Percentiles rank a stretch among this genome's conserved stretches.
Conservation (phyloP, 1,140 invertebrate genomes). For the Diabrotica undecimpunctata region DNA sequence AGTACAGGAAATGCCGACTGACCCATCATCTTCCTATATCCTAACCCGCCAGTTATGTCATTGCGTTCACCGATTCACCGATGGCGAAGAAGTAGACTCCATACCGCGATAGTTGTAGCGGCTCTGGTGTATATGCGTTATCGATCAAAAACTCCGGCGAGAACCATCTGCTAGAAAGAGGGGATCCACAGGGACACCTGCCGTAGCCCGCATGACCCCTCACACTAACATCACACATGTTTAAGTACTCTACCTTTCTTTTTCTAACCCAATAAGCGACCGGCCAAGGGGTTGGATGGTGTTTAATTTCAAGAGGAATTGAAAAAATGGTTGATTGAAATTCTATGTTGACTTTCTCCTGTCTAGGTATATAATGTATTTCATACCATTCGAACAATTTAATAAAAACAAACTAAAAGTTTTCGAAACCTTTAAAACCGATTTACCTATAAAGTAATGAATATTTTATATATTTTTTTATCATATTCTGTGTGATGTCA, state of each 20-base stretch:
- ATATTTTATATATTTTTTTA: no score
- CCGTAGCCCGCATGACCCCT: constrained; percentile 10
- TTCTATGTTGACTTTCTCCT: no score
- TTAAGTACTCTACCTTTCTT: constrained; percentile 2
- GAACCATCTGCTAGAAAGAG: constrained; percentile 9
- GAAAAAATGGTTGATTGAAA: no score
- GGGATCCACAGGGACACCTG: constrained; percentile 10
- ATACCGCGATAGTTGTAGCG: constrained; percentile 1
- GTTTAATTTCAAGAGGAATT: no score
- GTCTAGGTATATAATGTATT: no score
- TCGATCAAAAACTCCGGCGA: constrained; percentile 9
- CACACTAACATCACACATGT: constrained; percentile 4
- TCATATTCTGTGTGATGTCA: no score
- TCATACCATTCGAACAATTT: no score
- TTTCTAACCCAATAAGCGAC: not conserved
- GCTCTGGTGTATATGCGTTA: not conserved
- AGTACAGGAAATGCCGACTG: not conserved
- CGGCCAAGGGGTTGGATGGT: no score
- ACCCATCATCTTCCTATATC: not conserved
- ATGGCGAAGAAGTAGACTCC: not conserved
- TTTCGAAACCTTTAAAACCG: no score
- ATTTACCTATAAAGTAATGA: no score
- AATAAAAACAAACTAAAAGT: no score
- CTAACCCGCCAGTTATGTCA: not conserved
- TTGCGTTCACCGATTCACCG: not conserved